phyloP scores from a whole-genome alignment of 2,888 invertebrate genomes.

The Synanthedon andrenaeformis region DNA sequence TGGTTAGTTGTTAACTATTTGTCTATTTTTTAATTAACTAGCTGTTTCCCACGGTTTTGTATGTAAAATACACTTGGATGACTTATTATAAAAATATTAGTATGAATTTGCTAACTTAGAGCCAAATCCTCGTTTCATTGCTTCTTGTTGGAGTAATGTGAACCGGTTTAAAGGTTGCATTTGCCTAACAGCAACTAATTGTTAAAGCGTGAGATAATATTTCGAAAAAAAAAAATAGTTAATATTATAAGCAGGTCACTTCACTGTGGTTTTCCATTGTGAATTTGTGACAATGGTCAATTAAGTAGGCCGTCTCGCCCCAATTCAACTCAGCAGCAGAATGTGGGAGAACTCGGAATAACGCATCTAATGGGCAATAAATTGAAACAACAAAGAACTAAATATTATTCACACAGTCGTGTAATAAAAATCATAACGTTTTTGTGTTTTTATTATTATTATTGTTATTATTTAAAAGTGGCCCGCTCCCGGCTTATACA shows the following conservation, averaged over 20 bases:
- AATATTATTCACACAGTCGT: background rate
- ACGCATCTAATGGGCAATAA: slow-evolving; percentile 8
- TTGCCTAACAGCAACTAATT: slow-evolving; percentile 22
- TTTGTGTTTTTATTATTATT: too few species aligned
- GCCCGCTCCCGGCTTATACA: too few species aligned
- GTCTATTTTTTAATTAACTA: too few species aligned
- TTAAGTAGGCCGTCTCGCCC: slow-evolving; percentile 43
- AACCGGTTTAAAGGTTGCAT: background rate
- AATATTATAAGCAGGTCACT: slow-evolving; percentile 50
- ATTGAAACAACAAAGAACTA: background rate
- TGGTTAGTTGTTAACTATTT: too few species aligned
- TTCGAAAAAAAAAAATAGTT: slow-evolving; percentile 39
- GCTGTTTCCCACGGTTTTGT: too few species aligned
- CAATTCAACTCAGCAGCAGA: slow-evolving; percentile 27
- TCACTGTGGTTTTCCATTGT: slow-evolving; percentile 49
- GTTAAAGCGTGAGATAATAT: slow-evolving; percentile 51
- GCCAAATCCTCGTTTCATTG: too few species aligned
- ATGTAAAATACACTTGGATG: too few species aligned
- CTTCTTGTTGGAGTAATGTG: too few species aligned
- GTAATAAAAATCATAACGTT: too few species aligned
- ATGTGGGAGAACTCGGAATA: slow-evolving; percentile 28
- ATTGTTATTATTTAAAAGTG: too few species aligned
- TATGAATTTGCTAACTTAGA: too few species aligned
- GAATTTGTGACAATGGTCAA: slow-evolving; percentile 56
- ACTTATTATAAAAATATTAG: too few species aligned